These are phyloP conservation scores for Montifringilla adamsi DNA, from an alignment of 2,113 vertebrate genomes.

Conservation along the genomic window DNA sequence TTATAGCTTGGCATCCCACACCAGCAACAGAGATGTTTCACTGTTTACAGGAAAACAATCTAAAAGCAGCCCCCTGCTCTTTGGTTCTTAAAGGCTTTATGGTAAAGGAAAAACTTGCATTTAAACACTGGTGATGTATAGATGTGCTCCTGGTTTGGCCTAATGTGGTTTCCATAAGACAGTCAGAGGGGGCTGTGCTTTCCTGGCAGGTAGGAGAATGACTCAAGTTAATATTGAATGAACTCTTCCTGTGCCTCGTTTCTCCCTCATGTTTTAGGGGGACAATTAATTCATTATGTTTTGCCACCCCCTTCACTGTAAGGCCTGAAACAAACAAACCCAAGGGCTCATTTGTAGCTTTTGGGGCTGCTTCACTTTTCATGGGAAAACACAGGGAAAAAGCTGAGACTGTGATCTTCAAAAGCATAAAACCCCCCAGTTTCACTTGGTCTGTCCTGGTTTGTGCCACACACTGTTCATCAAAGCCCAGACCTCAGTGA, in stretches of 20 bases:
- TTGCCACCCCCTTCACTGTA: background rate
- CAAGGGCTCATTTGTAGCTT: background rate
- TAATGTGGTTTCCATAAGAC: background rate
- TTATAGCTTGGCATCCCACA: background rate
- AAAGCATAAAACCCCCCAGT: background rate
- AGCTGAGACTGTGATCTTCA: background rate
- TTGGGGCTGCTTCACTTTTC: background rate
- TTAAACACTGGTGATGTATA: background rate
- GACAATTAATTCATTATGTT: background rate
- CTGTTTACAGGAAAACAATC: background rate
- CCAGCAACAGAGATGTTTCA: background rate
- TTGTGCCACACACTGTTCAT: background rate
- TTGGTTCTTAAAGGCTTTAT: background rate
- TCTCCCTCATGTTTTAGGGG: background rate
- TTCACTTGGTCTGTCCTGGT: background rate
- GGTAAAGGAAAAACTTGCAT: background rate
- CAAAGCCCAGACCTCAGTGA: background rate
- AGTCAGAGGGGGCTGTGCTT: background rate
- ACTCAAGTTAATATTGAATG: background rate
- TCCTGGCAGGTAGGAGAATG: background rate
- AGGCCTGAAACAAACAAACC: background rate
- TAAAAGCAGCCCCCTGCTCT: background rate
- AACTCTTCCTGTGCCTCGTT: background rate
- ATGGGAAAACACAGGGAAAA: accelerated
- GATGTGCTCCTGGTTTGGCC: background rate